A percentile compares a stretch with the other conserved stretches of the same genome.
These are phyloP conservation scores for Saturnia japonica DNA, from an alignment of 2,888 invertebrate species.

Conservation along the genomic window DNA sequence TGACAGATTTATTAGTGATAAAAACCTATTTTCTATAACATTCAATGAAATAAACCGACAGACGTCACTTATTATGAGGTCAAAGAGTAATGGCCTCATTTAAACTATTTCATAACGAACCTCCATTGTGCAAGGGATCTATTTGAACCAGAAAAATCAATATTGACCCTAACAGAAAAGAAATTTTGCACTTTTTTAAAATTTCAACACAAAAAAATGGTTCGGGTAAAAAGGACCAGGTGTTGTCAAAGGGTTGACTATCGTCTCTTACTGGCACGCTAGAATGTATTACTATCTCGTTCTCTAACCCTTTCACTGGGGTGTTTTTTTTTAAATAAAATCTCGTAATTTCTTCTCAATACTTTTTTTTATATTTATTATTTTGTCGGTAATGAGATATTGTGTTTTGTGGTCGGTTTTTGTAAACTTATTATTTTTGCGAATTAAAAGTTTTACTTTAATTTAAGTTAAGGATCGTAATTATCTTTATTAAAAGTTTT, in stretches of 20 bases:
- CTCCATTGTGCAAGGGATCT: conserved; percentile 53
- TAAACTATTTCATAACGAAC: conserved; percentile 69
- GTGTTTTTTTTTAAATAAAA: conserved; percentile 75
- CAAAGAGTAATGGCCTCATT: conserved; percentile 68
- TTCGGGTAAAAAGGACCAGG: conserved; percentile 66
- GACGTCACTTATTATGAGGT: conserved; percentile 41
- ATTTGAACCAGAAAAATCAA: conserved; percentile 71
- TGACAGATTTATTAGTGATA: conserved; percentile 5
- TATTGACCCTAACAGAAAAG: conserved; percentile 73
- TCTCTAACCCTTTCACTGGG: conserved; percentile 71
- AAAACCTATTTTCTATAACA: background rate
- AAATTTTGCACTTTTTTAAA: conserved; percentile 79
- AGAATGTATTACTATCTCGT: conserved; percentile 43
- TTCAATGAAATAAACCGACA: conserved; percentile 37
- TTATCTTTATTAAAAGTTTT: no score
- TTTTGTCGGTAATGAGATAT: conserved; percentile 73
- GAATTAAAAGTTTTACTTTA: background rate
- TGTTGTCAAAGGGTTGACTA: conserved; percentile 73
- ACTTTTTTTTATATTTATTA: conserved; percentile 54
- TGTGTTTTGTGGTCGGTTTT: conserved; percentile 56
- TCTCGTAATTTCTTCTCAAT: conserved; percentile 75
- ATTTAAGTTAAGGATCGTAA: no score
- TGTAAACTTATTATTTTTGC: background rate
- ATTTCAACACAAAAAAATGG: conserved; percentile 61
- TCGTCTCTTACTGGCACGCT: conserved; percentile 46